Conservation (phyloP, 2,797 vertebrate genomes). For the Okamejei kenojei region DNA sequence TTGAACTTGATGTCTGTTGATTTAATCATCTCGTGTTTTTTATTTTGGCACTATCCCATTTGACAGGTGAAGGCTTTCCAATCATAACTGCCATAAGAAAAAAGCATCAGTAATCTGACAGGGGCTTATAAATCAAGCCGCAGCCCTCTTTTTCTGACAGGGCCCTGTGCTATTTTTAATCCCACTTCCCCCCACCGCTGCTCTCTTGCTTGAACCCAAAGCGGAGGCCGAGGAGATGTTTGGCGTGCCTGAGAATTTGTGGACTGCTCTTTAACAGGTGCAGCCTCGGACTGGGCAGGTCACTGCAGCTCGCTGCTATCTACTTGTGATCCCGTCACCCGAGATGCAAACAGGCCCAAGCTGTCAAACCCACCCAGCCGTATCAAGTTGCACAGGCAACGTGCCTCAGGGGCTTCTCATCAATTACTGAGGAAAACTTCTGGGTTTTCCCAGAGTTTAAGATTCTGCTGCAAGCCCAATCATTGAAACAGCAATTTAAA, state of each 20-base stretch:
- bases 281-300: background rate
- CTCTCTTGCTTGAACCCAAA: background rate
- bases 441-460: background rate
- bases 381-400: background rate
- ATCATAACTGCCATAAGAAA: background rate
- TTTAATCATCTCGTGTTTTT: background rate
- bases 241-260: background rate
- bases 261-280: background rate
- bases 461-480: background rate
- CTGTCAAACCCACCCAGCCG: background rate
- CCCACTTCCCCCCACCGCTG: background rate
- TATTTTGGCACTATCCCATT: background rate
- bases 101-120: background rate
- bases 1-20: background rate
- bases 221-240: background rate
- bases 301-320: background rate
- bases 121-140: background rate
- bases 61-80: slow-evolving; percentile 5
- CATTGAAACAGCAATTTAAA: no score
- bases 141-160: background rate
- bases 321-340: background rate
- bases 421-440: slow-evolving; percentile 5
- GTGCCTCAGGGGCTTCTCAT: background rate
- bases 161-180: slow-evolving; percentile 1
- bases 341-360: background rate